Percentiles rank a stretch among this genome's conserved stretches.
Evolutionary conservation across 2,888 invertebrate species (phyloP).

Genomic region (Empis livida): DNA sequence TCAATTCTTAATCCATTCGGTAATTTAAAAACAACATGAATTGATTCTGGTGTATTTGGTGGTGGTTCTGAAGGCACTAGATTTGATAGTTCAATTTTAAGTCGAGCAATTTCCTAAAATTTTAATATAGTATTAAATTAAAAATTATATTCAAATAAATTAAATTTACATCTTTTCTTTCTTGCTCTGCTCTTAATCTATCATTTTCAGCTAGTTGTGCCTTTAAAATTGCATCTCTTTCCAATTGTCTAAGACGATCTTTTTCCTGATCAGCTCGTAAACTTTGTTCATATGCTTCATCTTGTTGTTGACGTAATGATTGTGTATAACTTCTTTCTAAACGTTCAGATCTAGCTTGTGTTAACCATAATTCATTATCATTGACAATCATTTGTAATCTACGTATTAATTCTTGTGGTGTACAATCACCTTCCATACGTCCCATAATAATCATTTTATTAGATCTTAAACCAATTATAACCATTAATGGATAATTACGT

Average conservation of each 20-base stretch:
- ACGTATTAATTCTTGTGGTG: conserved; percentile 53
- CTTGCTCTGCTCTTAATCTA: conserved; percentile 40
- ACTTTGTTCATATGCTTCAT: conserved; percentile 86
- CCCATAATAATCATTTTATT: conserved; percentile 89
- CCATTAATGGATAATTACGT: conserved; percentile 72
- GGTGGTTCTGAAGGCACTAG: conserved; percentile 67
- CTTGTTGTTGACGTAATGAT: conserved; percentile 78
- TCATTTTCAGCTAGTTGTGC: conserved; percentile 39
- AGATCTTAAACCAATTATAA: conserved; percentile 78
- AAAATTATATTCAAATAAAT: not conserved
- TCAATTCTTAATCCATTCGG: conserved; percentile 82
- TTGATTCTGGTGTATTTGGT: conserved; percentile 50
- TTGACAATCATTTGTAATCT: conserved; percentile 63
- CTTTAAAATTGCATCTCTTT: conserved; percentile 40
- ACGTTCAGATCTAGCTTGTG: conserved; percentile 73
- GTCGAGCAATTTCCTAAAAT: conserved; percentile 45
- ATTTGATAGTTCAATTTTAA: conserved; percentile 51
- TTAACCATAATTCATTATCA: conserved; percentile 78
- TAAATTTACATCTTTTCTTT: conserved; percentile 31
- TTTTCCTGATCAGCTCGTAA: conserved; percentile 90
- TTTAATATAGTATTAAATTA: not conserved
- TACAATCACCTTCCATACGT: conserved; percentile 75
- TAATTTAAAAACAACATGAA: conserved; percentile 81
- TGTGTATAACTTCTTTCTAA: conserved; percentile 76
- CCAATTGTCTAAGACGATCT: conserved; percentile 57